These are phyloP conservation scores for Drosophila arawakana DNA, from an alignment of 1,140 invertebrate genomes.

Conservation along the genomic window DNA sequence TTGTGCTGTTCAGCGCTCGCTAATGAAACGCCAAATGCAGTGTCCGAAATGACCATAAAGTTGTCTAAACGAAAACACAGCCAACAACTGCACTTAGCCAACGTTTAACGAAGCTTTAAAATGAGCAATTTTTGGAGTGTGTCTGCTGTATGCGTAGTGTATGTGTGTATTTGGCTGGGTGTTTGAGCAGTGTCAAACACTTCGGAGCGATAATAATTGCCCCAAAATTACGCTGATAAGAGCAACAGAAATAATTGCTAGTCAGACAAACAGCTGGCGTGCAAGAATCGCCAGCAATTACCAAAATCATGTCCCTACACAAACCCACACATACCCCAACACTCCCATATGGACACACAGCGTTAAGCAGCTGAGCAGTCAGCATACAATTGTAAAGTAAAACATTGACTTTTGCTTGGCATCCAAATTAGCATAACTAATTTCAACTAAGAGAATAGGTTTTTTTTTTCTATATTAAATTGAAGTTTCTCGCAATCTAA, in stretches of 20 bases:
- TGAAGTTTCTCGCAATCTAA: too few relatives aligned
- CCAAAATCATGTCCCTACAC: conserved; percentile 29
- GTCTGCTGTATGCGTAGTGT: conserved; percentile 4
- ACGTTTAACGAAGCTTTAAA: conserved; percentile 42
- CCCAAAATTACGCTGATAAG: conserved; percentile 71
- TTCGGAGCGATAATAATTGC: conserved; percentile 67
- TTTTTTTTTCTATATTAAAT: too few relatives aligned
- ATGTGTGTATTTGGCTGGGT: background rate
- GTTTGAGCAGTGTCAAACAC: conserved; percentile 27
- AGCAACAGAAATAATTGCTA: conserved; percentile 68
- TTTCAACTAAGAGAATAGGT: too few relatives aligned
- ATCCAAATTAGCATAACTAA: too few relatives aligned
- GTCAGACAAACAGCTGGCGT: conserved; percentile 30
- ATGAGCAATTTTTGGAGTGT: conserved; percentile 13
- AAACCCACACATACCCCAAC: background rate
- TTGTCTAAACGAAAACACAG: conserved; percentile 5
- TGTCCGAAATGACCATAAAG: background rate
- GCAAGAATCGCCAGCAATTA: conserved; percentile 51
- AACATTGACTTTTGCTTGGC: conserved; percentile 19
- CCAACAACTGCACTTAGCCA: conserved; percentile 24
- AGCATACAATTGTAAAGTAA: conserved; percentile 20
- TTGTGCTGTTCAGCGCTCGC: background rate
- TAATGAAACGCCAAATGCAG: conserved; percentile 25
- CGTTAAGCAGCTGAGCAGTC: conserved; percentile 12
- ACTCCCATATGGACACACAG: background rate